A percentile compares a stretch with the other conserved stretches of the same genome.
phyloP scores from a whole-genome alignment of 1,140 invertebrate genomes.

The Eurytemora carolleeae region DNA sequence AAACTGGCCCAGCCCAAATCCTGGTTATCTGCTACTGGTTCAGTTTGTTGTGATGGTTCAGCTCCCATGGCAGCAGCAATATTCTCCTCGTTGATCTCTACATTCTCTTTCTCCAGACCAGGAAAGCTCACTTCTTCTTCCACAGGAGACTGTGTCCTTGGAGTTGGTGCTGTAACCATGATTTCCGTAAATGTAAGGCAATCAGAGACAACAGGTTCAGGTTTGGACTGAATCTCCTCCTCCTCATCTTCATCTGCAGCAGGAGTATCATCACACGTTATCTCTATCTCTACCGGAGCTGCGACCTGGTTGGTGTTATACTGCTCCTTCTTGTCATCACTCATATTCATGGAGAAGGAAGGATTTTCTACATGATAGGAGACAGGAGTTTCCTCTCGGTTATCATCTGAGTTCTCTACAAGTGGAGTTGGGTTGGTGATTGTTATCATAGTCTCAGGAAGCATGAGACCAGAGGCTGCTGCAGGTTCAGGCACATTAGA shows the following conservation, averaged over 20 bases:
- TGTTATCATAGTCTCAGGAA: background rate
- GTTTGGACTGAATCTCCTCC: no score
- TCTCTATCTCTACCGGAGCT: no score
- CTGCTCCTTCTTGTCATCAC: background rate
- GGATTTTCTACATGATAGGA: conserved; percentile 2
- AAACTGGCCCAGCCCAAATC: no score
- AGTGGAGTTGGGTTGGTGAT: background rate
- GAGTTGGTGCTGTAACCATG: conserved; percentile 13
- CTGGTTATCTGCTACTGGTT: background rate
- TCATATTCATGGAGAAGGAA: conserved; percentile 2
- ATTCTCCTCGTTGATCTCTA: background rate
- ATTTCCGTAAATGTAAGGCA: conserved; percentile 8
- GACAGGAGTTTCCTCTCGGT: background rate
- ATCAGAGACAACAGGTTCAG: no score
- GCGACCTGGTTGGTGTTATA: no score
- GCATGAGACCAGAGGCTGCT: background rate
- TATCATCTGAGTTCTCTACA: background rate
- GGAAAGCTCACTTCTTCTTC: background rate
- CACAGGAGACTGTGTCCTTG: background rate
- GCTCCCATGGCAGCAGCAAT: background rate
- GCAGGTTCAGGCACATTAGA: background rate
- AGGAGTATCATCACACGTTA: no score
- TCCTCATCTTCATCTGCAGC: no score
- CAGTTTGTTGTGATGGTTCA: background rate
- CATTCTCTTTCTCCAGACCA: background rate